Base-by-base conservation (phyloP, 2,797 vertebrate species). In the Kryptopterus vitreolus region DNA sequence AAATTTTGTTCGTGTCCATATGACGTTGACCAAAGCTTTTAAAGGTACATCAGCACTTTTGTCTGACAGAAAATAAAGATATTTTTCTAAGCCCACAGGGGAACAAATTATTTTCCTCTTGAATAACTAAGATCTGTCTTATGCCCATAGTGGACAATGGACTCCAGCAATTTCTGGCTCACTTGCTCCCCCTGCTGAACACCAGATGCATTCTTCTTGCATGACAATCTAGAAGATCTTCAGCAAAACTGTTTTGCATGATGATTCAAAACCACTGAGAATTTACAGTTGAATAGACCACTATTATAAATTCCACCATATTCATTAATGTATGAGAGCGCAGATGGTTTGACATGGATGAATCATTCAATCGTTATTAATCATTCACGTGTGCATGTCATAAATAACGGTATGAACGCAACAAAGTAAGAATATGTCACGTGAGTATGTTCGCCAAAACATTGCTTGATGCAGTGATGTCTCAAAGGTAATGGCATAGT, bases 101-200 rank as follows among this genome's bases (percentile, higher is more conserved):
- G n/a, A 24, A 83, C 79, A 59, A 79, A 79, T 84, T 78, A 11
- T 62, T 69, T 59, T 70, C 69, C 69, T 31, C 61, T 35, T 68
- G 52, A 81, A 82, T 78, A 58, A 75, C 63, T 75, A 20, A 66
- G 57, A 48, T 77, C 8, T 22, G 15, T 65, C 66, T 80, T 35
- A 18, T 55, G 38, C 61, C 75, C 31, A 53, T 15, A 76, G 24
- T 70, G n/a, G 65, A 35, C 29, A 72, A 50, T 8, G 76, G 79
- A 46, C 65, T 61, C 26, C 73, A 70, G 82, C 84, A 26, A 86
- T 91, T 89, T 88, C 85, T 89, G 87, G 90, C 90, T 85, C 76
- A 86, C 89, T 87, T 92, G 91, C 92, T 59, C 92, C 92, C 91
- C 93, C 93, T 93, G 90, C 88, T 92, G 92, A 77, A 79, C 52